Evolutionary conservation across 2,797 vertebrate genomes (phyloP).

Genomic region (Falco columbarius): DNA sequence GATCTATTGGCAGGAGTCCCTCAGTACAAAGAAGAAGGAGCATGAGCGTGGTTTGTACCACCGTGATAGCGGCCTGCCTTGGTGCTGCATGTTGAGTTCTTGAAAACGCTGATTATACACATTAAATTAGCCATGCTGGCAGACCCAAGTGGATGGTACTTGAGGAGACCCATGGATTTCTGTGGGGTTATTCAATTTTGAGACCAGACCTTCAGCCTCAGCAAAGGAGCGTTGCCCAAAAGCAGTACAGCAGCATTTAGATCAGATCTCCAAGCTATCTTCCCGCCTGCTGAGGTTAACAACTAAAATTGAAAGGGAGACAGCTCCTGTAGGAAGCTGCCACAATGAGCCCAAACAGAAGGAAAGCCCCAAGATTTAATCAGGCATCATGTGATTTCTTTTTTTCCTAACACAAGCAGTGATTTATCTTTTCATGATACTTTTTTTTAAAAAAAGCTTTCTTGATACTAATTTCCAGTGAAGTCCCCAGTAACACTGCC

Average conservation of each 20-base stretch:
- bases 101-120: too few relatives aligned
- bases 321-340: background rate
- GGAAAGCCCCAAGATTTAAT: background rate
- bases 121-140: background rate
- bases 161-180: background rate
- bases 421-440: background rate
- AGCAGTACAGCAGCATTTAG: background rate
- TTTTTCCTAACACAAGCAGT: background rate
- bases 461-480: background rate
- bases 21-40: background rate
- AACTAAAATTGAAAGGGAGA: background rate
- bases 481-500: background rate
- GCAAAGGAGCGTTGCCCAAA: background rate
- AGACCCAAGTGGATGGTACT: background rate
- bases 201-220: background rate
- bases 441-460: background rate
- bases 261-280: background rate
- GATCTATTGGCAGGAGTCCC: too few relatives aligned
- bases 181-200: accelerated
- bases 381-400: background rate
- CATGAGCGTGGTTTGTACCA: accelerated
- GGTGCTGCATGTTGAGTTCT: too few relatives aligned
- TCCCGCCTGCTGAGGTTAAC: accelerated
- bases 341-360: background rate
- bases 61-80: too few relatives aligned